Evolutionary conservation across 2,113 vertebrate genomes (phyloP).

Genomic region (Prinia subflava): DNA sequence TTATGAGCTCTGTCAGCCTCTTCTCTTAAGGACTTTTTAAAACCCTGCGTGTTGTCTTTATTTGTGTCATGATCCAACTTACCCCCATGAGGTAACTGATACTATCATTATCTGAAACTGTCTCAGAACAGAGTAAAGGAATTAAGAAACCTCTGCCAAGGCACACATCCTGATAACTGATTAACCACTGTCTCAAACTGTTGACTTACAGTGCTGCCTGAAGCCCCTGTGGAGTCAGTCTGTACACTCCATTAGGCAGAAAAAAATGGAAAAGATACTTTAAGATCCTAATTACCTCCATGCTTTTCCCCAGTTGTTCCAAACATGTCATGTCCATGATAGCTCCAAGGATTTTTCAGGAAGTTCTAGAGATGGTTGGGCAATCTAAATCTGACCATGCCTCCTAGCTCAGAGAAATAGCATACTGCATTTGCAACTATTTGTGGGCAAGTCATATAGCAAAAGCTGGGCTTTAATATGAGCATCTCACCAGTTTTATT

Average conservation of each 20-base stretch:
- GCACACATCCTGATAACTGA: not conserved
- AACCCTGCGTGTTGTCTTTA: not conserved
- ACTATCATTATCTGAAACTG: not conserved
- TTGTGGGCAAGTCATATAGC: not conserved
- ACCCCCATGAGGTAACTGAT: not conserved
- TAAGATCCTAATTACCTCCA: not conserved
- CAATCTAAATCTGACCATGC: not conserved
- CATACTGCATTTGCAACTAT: not conserved
- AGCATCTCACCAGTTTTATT: not conserved
- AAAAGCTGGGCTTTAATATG: not conserved
- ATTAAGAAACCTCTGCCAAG: not conserved
- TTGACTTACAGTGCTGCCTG: not conserved
- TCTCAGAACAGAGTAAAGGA: not conserved
- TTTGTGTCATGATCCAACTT: not conserved
- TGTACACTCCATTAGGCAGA: not conserved
- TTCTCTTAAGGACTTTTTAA: not conserved
- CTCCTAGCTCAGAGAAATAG: not conserved
- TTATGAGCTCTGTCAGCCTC: not conserved
- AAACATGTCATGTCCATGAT: not conserved
- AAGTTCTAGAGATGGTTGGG: not conserved
- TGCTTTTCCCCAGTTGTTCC: not conserved
- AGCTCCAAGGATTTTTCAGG: not conserved
- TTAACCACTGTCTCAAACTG: not conserved
- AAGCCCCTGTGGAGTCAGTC: not conserved
- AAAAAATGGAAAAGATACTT: not conserved